Evolutionary conservation across 2,797 vertebrate genomes (phyloP), one percentile per base, ranked within the genome.

Genomic region (Leptoclinus maculatus): DNA sequence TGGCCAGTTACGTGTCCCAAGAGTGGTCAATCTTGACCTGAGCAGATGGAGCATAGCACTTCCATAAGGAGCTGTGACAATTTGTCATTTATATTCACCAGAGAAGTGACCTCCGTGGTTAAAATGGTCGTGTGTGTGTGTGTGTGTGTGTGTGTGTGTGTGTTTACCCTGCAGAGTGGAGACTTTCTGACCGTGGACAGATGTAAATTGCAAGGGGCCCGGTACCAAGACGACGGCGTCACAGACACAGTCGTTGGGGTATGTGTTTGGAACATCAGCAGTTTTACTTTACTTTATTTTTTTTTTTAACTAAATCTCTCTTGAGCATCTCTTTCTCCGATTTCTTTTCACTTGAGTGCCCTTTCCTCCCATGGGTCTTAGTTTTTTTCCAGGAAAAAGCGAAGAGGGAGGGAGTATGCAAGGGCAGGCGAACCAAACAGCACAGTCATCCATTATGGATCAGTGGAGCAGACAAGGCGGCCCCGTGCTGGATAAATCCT

Each of bases 141-240:
- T 76, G 27, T 66, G 34, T 79, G 21, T 71, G 23, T 78, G 17
- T 41, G 2, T 66, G 32, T 76, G 29, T 79, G 39, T 80, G 16
- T 78, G 12, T 81, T 77, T 84, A 27, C 57, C 73, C 53, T 83
- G 59, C 90, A 95, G 95, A 92, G 72, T 43, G 93, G 92, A 65
- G 94, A 95, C n/a, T 94, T 95, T 79, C 88, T 95, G 71, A 92
- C 92, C 0, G 92, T 93, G 85, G 95, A 95, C 59, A 91, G 91
- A 88, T 92, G 92, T 87, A 94, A 94, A 91, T 74, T 86, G 19
- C 86, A 93, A 54, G 90, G 88, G 12, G 73, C 88, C 56, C 88
- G 89, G 10, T 91, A 93, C 83, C 93, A 89, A 73, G 94, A 96
- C 4, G 93, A 95, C 83, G 85, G 83, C 75, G 38, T 79, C 78